A percentile compares a stretch with the other conserved stretches of the same genome.
These are phyloP conservation scores for Holacanthus passer DNA, from an alignment of 2,113 vertebrate genomes.

Conservation along the genomic window DNA sequence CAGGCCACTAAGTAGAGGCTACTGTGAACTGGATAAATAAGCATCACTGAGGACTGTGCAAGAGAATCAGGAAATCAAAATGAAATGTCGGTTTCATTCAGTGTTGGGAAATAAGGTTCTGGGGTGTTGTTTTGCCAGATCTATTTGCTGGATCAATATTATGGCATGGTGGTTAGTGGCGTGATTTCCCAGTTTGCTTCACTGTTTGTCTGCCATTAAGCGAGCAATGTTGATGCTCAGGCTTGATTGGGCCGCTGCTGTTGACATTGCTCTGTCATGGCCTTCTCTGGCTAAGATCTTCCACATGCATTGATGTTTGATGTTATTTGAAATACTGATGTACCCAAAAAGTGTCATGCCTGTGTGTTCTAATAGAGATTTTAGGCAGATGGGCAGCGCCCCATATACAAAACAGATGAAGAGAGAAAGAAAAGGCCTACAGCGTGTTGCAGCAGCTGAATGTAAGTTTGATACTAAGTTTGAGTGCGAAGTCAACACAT, in stretches of 20 bases:
- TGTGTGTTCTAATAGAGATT: neutral
- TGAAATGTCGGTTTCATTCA: conserved; percentile 57
- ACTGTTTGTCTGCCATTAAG: conserved; percentile 4
- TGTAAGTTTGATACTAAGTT: neutral
- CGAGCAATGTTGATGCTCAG: neutral
- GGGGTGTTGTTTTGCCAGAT: conserved; percentile 45
- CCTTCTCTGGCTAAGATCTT: neutral
- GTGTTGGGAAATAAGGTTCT: conserved; percentile 58
- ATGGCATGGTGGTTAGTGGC: conserved; percentile 52
- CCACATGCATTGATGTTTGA: neutral
- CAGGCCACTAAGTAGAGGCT: conserved; percentile 81
- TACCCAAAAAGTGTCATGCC: neutral
- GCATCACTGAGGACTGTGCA: conserved; percentile 51
- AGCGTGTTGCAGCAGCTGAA: too few relatives aligned
- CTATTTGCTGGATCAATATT: conserved; percentile 57
- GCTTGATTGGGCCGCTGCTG: neutral
- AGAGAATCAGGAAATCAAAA: conserved; percentile 64
- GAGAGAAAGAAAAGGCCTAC: neutral
- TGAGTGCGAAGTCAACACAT: neutral
- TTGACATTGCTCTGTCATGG: conserved; percentile 2
- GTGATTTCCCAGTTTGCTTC: conserved; percentile 25
- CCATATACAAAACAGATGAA: neutral
- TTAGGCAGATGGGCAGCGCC: neutral
- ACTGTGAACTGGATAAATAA: conserved; percentile 78
- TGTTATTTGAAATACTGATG: neutral